Conservation (phyloP, 1,140 invertebrate species). For the Cydia strobilella region DNA sequence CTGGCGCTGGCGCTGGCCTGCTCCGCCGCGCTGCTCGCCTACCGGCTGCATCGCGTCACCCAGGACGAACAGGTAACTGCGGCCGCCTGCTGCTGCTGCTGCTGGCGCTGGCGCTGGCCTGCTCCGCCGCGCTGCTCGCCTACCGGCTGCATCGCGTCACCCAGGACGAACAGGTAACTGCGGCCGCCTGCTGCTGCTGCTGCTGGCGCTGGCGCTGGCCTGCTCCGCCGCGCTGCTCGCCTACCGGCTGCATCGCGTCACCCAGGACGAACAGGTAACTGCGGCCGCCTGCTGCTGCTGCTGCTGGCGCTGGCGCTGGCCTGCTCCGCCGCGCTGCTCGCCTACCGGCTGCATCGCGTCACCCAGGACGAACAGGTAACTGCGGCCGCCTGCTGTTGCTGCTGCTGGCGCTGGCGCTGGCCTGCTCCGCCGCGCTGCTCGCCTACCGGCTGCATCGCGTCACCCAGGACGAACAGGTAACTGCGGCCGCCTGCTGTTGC, state of each 20-base stretch:
- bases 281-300: slow-evolving; percentile 47
- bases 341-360: slow-evolving; percentile 52
- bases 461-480: slow-evolving; percentile 42
- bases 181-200: slow-evolving; percentile 47
- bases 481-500: slow-evolving; percentile 45
- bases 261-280: slow-evolving; percentile 43
- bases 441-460: slow-evolving; percentile 53
- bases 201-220: slow-evolving; percentile 49
- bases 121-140: slow-evolving; percentile 57
- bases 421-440: slow-evolving; percentile 55
- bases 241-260: slow-evolving; percentile 50
- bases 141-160: slow-evolving; percentile 50
- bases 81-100: slow-evolving; percentile 46
- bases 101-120: slow-evolving; percentile 49
- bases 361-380: slow-evolving; percentile 42
- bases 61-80: slow-evolving; percentile 44
- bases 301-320: slow-evolving; percentile 49
- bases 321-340: slow-evolving; percentile 55
- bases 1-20: slow-evolving; percentile 50
- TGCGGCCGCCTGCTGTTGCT: slow-evolving; percentile 48
- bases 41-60: slow-evolving; percentile 47
- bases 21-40: slow-evolving; percentile 58
- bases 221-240: slow-evolving; percentile 57
- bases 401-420: slow-evolving; percentile 47
- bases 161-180: slow-evolving; percentile 43